Evolutionary conservation across 2,797 vertebrate species (phyloP).

Genomic region (Tokudaia tokunoshimensis): DNA sequence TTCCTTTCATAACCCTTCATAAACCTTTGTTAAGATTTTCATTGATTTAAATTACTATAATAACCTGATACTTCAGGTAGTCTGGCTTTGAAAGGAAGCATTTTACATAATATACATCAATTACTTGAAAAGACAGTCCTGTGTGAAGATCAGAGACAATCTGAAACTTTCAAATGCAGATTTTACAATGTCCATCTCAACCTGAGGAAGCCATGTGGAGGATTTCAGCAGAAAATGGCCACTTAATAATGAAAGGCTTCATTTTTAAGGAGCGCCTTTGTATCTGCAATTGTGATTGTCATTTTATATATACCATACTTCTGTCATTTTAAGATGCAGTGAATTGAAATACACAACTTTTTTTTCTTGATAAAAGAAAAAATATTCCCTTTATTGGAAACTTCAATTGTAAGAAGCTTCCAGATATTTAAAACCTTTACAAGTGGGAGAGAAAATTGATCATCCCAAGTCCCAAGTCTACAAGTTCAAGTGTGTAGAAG

Average conservation of each 20-base stretch:
- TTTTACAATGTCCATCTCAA: constrained; percentile 84
- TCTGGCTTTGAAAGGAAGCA: constrained; percentile 84
- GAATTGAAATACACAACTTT: constrained; percentile 58
- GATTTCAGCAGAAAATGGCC: constrained; percentile 84
- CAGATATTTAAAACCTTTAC: constrained; percentile 45
- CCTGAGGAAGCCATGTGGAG: constrained; percentile 76
- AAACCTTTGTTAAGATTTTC: constrained; percentile 81
- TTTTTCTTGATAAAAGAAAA: constrained; percentile 18
- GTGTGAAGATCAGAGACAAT: constrained; percentile 84
- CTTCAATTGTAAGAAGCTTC: constrained; percentile 5
- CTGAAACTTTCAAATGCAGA: constrained; percentile 87
- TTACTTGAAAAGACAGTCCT: constrained; percentile 84
- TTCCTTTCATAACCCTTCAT: constrained; percentile 69
- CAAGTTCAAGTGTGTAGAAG: neutral
- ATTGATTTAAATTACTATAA: constrained; percentile 77
- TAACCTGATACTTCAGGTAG: constrained; percentile 79
- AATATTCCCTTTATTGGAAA: constrained; percentile 65
- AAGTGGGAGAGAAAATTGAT: neutral
- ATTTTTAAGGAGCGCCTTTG: constrained; percentile 63
- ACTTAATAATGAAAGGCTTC: constrained; percentile 71
- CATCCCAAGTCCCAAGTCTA: neutral
- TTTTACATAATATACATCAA: constrained; percentile 86
- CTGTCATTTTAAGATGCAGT: constrained; percentile 63
- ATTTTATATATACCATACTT: constrained; percentile 56
- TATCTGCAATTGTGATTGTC: constrained; percentile 66